phyloP scores from a whole-genome alignment of 2,113 vertebrate genomes.

The Lichenostomus cassidix region DNA sequence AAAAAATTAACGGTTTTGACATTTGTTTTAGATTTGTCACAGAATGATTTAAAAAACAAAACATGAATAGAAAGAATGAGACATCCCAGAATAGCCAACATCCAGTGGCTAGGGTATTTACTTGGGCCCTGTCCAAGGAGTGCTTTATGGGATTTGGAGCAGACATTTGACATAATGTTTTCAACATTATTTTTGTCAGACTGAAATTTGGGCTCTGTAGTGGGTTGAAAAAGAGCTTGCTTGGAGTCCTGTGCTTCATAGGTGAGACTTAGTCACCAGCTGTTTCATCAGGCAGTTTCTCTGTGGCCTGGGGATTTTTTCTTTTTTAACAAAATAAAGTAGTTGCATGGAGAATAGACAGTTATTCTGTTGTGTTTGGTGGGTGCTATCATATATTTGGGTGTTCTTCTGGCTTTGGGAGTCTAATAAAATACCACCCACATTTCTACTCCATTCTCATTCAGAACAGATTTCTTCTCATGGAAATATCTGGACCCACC shows the following conservation, averaged over 20 bases:
- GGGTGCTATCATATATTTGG: background rate
- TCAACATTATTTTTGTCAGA: slow-evolving; percentile 58
- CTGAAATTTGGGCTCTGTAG: slow-evolving; percentile 17
- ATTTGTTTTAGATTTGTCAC: slow-evolving; percentile 70
- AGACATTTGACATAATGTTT: slow-evolving; percentile 64
- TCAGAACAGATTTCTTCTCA: background rate
- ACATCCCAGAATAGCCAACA: slow-evolving; percentile 65
- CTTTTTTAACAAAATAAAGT: background rate
- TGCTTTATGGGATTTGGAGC: slow-evolving; percentile 62
- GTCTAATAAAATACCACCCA: background rate
- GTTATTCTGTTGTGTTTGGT: background rate
- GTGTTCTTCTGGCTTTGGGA: background rate
- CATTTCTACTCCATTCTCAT: background rate
- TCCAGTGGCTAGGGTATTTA: slow-evolving; percentile 69
- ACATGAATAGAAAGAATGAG: slow-evolving; percentile 70
- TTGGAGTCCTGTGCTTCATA: background rate
- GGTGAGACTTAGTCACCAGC: slow-evolving; percentile 20
- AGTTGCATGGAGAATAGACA: background rate
- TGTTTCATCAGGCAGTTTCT: background rate
- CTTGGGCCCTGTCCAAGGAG: slow-evolving; percentile 51
- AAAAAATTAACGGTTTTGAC: slow-evolving; percentile 54
- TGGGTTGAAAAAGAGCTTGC: background rate
- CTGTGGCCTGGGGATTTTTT: background rate
- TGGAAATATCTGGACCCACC: background rate
- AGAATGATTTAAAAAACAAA: slow-evolving; percentile 69